phyloP scores from a whole-genome alignment of 2,797 vertebrate genomes.

The Gymnopithys bicolor region DNA sequence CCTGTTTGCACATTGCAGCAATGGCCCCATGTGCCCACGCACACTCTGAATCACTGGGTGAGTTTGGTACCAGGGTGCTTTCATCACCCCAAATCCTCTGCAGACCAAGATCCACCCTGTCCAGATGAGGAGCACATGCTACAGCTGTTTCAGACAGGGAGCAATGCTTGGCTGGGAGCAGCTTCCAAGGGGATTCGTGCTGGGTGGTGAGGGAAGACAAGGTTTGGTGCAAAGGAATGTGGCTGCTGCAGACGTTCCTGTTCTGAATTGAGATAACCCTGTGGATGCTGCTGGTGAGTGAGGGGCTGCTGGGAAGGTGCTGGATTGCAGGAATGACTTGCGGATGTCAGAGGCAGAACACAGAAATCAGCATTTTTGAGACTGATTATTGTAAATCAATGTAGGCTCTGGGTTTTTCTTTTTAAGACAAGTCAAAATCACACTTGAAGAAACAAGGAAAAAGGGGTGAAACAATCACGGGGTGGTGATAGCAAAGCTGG shows the following conservation, averaged over 20 bases:
- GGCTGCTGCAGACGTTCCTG: neutral
- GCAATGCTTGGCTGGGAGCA: rapidly evolving
- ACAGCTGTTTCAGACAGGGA: neutral
- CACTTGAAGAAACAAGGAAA: neutral
- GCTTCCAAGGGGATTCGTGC: rapidly evolving
- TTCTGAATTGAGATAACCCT: neutral
- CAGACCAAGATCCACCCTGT: rapidly evolving
- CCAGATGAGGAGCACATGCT: rapidly evolving
- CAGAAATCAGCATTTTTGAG: neutral
- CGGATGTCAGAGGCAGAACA: neutral
- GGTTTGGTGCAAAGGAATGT: neutral
- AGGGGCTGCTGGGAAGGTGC: neutral
- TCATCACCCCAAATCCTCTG: neutral
- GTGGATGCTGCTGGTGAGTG: neutral
- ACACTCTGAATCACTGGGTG: rapidly evolving
- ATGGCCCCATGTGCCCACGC: rapidly evolving
- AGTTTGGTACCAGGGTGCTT: neutral
- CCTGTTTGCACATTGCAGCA: neutral
- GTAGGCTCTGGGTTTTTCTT: neutral
- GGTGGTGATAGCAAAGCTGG: neutral
- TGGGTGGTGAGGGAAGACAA: rapidly evolving
- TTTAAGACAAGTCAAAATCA: neutral
- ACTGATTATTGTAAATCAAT: neutral
- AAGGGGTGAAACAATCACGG: neutral
- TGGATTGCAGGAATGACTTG: rapidly evolving